These are phyloP conservation scores for Diplodus puntazzo DNA, from an alignment of 2,797 vertebrate genomes.

Conservation along the genomic window DNA sequence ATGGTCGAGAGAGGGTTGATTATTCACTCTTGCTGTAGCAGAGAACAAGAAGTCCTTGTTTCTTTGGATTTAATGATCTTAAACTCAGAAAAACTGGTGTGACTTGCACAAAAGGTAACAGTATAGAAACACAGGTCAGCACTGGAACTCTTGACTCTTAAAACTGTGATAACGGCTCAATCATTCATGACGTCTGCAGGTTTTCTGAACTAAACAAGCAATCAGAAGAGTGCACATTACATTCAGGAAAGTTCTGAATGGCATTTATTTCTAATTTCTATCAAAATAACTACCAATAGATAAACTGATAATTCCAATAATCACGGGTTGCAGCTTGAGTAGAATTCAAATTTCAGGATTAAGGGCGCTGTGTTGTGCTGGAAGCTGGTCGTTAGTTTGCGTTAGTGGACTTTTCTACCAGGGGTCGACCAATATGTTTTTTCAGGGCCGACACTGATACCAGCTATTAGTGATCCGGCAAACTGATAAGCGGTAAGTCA, in stretches of 20 bases:
- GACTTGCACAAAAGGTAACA: conserved; percentile 1
- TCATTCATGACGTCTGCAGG: neutral
- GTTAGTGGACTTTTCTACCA: too few relatives aligned
- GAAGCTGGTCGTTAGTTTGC: too few relatives aligned
- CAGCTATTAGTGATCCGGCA: too few relatives aligned
- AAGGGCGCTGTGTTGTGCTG: too few relatives aligned
- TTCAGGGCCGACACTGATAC: too few relatives aligned
- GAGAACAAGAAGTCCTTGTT: conserved; percentile 10
- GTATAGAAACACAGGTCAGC: neutral
- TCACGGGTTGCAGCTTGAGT: neutral
- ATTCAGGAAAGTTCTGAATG: neutral
- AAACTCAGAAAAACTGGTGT: neutral
- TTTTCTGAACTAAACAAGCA: neutral
- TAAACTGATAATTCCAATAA: neutral
- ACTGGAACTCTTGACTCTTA: neutral
- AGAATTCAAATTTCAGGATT: neutral
- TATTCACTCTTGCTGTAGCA: conserved; percentile 32
- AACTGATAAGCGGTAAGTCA: too few relatives aligned
- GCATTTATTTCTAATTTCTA: neutral
- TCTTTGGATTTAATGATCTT: conserved; percentile 16
- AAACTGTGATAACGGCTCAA: neutral
- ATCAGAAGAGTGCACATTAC: neutral
- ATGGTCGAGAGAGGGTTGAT: conserved; percentile 30
- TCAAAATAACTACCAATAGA: neutral
- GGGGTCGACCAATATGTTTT: too few relatives aligned